Evolutionary conservation across 2,797 vertebrate species (phyloP).

Genomic region (Phrynocephalus guinanensis): DNA sequence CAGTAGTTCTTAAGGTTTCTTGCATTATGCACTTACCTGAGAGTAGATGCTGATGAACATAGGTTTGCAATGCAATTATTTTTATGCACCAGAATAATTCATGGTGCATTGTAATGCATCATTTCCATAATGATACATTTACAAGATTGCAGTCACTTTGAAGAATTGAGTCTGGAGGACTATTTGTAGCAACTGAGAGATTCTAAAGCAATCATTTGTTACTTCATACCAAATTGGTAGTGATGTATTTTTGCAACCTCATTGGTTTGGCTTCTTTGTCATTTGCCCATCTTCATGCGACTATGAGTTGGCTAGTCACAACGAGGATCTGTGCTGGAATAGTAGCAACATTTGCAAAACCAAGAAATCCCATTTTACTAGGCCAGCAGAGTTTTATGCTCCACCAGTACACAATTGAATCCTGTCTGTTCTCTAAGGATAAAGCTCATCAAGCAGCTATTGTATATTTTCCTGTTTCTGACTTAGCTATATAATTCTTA

Average conservation of each 20-base stretch:
- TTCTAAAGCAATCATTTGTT: constrained; percentile 9
- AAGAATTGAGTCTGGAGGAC: neutral
- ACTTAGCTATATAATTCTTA: neutral
- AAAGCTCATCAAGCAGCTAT: neutral
- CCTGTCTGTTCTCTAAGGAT: neutral
- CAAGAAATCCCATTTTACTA: no score
- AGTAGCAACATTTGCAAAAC: no score
- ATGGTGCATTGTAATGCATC: neutral
- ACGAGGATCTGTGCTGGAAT: no score
- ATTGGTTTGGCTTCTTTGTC: neutral
- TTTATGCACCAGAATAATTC: neutral
- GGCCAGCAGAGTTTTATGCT: no score
- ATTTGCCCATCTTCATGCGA: no score
- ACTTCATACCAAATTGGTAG: neutral
- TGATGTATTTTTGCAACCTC: constrained; percentile 2
- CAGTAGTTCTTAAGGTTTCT: neutral
- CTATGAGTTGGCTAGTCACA: no score
- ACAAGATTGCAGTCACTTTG: neutral
- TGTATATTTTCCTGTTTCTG: neutral
- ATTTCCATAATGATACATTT: neutral
- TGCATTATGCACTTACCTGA: neutral
- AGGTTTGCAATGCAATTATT: neutral
- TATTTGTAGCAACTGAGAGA: neutral
- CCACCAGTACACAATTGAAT: no score
- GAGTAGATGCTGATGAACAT: neutral